Evolutionary conservation across 2,888 invertebrate genomes (phyloP).

Genomic region (Morpho deidamia): DNA sequence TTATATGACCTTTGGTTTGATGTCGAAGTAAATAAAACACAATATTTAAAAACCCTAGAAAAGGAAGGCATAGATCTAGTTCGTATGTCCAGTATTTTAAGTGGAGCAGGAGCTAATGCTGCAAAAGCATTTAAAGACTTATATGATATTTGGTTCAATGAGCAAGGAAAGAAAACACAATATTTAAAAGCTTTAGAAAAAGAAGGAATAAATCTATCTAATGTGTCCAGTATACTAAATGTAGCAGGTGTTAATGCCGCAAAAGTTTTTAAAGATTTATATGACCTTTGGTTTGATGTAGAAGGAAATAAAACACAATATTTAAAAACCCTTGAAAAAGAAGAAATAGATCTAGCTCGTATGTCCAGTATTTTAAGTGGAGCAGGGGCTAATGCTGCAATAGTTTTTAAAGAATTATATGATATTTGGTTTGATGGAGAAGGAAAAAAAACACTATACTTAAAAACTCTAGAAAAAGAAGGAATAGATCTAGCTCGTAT

Average conservation of each 20-base stretch:
- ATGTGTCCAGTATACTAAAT: constrained; percentile 31
- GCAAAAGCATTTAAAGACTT: constrained; percentile 33
- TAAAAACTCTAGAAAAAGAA: constrained; percentile 21
- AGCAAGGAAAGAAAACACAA: not conserved
- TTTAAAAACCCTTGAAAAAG: constrained; percentile 25
- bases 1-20: constrained; percentile 31
- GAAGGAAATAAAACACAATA: constrained; percentile 28
- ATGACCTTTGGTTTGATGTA: constrained; percentile 33
- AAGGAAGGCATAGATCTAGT: constrained; percentile 25
- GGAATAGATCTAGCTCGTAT: constrained; percentile 18
- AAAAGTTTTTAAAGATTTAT: constrained; percentile 33
- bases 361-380: constrained; percentile 31
- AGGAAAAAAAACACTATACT: constrained; percentile 13
- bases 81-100: constrained; percentile 32
- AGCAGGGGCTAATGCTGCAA: constrained; percentile 28
- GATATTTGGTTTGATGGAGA: constrained; percentile 31
- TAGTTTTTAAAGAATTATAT: constrained; percentile 34
- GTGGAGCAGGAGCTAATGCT: constrained; percentile 27
- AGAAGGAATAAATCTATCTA: constrained; percentile 12
- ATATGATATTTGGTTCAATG: constrained; percentile 33
- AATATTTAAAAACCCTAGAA: constrained; percentile 25
- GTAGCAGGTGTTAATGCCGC: constrained; percentile 30
- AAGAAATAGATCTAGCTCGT: constrained; percentile 26
- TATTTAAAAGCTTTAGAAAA: constrained; percentile 23
- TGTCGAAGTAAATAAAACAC: not conserved